A percentile compares a stretch with the other conserved stretches of the same genome.
Conservation (phyloP, 2,888 invertebrate species). For the Dendrolimus pini region DNA sequence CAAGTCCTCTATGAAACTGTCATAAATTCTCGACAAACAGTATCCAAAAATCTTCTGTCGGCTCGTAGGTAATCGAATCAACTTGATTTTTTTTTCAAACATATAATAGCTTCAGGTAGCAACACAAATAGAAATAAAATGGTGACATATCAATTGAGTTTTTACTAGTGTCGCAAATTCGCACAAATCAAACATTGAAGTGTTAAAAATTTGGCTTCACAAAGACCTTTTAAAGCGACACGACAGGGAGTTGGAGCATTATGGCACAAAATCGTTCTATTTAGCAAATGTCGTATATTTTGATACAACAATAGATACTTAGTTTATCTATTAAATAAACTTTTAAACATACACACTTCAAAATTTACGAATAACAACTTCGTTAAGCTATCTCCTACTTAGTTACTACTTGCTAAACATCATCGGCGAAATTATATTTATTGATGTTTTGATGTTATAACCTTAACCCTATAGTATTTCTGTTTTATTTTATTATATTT, state of each 20-base stretch:
- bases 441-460: no score
- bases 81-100: slow-evolving; percentile 42
- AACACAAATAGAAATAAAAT: slow-evolving; percentile 69
- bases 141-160: slow-evolving; percentile 65
- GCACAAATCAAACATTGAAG: slow-evolving; percentile 74
- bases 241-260: slow-evolving; percentile 51
- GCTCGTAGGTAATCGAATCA: slow-evolving; percentile 33
- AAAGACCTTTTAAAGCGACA: slow-evolving; percentile 52
- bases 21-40: slow-evolving; percentile 40
- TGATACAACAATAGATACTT: not conserved
- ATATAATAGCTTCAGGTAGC: slow-evolving; percentile 62
- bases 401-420: no score
- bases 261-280: slow-evolving; percentile 59
- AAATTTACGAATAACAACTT: no score
- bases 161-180: slow-evolving; percentile 62
- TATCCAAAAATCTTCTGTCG: slow-evolving; percentile 45
- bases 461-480: no score
- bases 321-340: slow-evolving; percentile 1
- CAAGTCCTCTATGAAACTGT: slow-evolving; percentile 50
- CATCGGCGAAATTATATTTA: no score
- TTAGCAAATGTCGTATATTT: slow-evolving; percentile 43
- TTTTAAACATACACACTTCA: not conserved
- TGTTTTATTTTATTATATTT: not conserved
- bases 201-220: slow-evolving; percentile 66
- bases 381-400: no score